Percentiles rank a stretch among this genome's conserved stretches.
phyloP scores from a whole-genome alignment of 2,888 invertebrate genomes.

The Callimorpha dominula region DNA sequence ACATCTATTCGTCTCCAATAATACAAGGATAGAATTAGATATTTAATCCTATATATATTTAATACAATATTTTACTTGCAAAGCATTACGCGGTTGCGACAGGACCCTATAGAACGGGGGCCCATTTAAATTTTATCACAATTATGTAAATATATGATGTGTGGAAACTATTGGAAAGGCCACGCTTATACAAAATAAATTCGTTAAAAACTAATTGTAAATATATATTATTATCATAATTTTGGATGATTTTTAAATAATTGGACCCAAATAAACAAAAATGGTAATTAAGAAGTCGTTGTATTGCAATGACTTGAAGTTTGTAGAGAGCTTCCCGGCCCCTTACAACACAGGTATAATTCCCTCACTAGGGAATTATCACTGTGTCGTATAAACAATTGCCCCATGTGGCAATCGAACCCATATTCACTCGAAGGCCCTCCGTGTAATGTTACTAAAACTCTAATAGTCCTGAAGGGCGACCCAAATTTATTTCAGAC shows the following conservation, averaged over 20 bases:
- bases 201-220: constrained; percentile 19
- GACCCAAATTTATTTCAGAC: too few relatives aligned
- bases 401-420: too few relatives aligned
- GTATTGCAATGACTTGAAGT: too few relatives aligned
- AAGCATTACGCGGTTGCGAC: constrained; percentile 9
- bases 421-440: too few relatives aligned
- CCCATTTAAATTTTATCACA: constrained; percentile 42
- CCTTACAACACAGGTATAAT: neutral
- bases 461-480: too few relatives aligned
- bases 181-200: constrained; percentile 23
- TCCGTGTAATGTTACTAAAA: too few relatives aligned
- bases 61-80: neutral
- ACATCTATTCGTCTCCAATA: neutral
- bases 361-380: neutral
- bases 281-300: neutral
- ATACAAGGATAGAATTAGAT: neutral
- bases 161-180: constrained; percentile 31
- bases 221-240: neutral
- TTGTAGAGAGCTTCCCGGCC: neutral
- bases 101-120: constrained; percentile 21
- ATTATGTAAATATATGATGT: constrained; percentile 38
- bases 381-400: neutral
- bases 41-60: too few relatives aligned
- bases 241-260: too few relatives aligned
- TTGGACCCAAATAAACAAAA: neutral